Conservation (phyloP, 1,140 invertebrate genomes). For the Lamellibrachia luymesi region DNA sequence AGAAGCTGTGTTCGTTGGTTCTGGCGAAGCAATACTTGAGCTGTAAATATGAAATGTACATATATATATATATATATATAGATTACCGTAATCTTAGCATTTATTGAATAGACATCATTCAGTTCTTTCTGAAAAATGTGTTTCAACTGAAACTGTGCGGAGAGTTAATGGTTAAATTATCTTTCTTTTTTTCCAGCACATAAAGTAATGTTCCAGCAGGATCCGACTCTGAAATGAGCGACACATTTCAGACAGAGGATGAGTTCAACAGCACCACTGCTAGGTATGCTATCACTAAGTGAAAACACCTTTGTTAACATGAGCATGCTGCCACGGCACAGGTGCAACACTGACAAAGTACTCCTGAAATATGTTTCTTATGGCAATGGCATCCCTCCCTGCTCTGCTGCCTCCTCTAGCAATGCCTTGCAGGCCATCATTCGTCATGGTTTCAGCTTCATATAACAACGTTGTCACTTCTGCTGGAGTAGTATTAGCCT, state of each 20-base stretch:
- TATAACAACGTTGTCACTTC: conserved; percentile 12
- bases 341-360: conserved; percentile 9
- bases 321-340: conserved; percentile 11
- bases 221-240: background rate
- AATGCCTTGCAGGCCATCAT: background rate
- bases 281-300: background rate
- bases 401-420: background rate
- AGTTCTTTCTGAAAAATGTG: background rate
- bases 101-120: background rate
- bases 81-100: background rate
- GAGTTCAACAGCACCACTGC: background rate
- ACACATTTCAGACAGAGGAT: background rate
- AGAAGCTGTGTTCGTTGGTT: background rate
- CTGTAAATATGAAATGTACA: background rate
- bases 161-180: background rate
- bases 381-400: background rate
- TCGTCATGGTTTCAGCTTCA: background rate
- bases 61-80: too few relatives aligned
- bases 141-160: background rate
- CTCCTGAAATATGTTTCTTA: conserved; percentile 8
- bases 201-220: background rate
- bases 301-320: conserved; percentile 10
- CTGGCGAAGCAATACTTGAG: background rate
- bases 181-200: background rate
- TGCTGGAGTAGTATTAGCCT: background rate